phyloP scores from a whole-genome alignment of 2,113 vertebrate species.

The Lepidothrix coronata region DNA sequence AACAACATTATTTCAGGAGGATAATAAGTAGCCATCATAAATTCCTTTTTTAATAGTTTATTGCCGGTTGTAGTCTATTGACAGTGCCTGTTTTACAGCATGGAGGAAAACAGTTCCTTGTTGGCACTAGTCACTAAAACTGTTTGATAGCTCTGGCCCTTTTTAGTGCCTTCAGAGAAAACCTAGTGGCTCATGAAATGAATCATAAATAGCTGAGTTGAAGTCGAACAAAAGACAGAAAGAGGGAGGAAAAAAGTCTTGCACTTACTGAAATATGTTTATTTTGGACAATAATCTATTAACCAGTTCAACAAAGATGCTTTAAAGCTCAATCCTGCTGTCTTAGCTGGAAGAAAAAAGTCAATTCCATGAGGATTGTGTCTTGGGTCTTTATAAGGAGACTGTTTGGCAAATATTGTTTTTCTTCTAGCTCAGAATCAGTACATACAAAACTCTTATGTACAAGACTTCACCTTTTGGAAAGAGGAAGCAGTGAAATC shows the following conservation, averaged over 20 bases:
- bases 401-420: neutral
- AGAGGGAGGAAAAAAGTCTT: constrained; percentile 31
- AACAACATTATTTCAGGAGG: constrained; percentile 77
- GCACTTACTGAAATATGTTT: constrained; percentile 65
- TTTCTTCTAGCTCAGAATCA: neutral
- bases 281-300: constrained; percentile 63
- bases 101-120: constrained; percentile 65
- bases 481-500: neutral
- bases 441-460: neutral
- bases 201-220: constrained; percentile 74
- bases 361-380: neutral
- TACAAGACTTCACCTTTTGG: neutral
- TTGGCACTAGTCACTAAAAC: constrained; percentile 68
- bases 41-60: constrained; percentile 80
- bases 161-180: constrained; percentile 73
- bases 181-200: constrained; percentile 66
- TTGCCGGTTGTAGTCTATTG: constrained; percentile 76
- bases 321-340: neutral
- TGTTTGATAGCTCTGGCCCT: constrained; percentile 49
- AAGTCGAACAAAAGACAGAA: constrained; percentile 46
- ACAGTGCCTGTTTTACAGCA: constrained; percentile 75
- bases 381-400: neutral
- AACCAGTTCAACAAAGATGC: constrained; percentile 42
- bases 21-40: constrained; percentile 75
- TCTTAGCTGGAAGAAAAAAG: neutral